Evolutionary conservation across 2,113 vertebrate species (phyloP).

Genomic region (Chaenocephalus aceratus): DNA sequence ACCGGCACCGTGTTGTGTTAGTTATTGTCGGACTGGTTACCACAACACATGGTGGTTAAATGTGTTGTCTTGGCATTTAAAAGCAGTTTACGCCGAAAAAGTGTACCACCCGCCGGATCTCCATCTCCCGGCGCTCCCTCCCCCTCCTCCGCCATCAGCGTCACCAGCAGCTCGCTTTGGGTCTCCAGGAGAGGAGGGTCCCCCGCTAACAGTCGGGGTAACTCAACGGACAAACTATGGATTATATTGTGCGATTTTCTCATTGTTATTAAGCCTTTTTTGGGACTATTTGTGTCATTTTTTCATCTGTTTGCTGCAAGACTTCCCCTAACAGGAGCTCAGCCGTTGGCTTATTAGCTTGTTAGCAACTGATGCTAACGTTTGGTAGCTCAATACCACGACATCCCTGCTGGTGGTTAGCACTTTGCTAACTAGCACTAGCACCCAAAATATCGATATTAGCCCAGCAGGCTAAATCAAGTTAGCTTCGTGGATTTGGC

Average conservation of each 20-base stretch:
- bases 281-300: not conserved
- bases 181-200: constrained; percentile 52
- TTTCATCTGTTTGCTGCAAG: not conserved
- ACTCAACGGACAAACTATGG: constrained; percentile 53
- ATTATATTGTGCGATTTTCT: constrained; percentile 16
- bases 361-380: too few relatives aligned
- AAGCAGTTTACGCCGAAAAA: not conserved
- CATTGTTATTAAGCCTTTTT: not conserved
- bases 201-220: constrained; percentile 23
- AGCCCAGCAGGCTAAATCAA: too few relatives aligned
- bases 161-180: constrained; percentile 55
- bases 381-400: too few relatives aligned
- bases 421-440: constrained; percentile 61
- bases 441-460: too few relatives aligned
- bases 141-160: constrained; percentile 50
- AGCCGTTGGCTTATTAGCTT: constrained; percentile 58
- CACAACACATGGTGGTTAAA: not conserved
- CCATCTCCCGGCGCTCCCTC: constrained; percentile 24
- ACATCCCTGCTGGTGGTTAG: too few relatives aligned
- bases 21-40: not conserved
- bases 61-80: constrained; percentile 2
- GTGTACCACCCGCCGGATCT: too few relatives aligned
- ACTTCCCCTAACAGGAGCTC: constrained; percentile 56
- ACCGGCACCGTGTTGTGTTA: not conserved
- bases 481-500: too few relatives aligned